Base-by-base conservation (phyloP, 2,797 vertebrate species). In the Eurystomus glaucurus region DNA sequence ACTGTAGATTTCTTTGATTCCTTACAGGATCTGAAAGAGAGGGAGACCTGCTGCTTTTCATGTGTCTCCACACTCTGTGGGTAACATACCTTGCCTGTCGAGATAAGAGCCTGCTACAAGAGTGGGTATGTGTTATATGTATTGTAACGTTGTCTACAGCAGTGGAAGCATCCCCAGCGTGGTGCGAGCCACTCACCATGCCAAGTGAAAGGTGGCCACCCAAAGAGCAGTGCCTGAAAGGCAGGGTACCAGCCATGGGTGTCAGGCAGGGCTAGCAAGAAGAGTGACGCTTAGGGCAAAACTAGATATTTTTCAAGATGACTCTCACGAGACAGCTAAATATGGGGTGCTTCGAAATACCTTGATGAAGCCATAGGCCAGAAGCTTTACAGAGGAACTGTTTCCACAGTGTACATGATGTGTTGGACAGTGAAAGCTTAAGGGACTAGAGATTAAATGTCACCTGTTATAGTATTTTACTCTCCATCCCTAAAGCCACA, bases 1-100 rank as follows among this genome's bases (percentile, higher is more conserved):
- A 96, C 94, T 95, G 91, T 94, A 97, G 97, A 93, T 97, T 79
- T 97, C 96, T 97, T 96, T 97, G 95, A 95, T 97, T 95, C 96
- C 94, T 97, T 96, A 92, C 95, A 94, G 91, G 96, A 97, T 97
- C 91, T 97, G 96, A 97, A 83, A 97, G 94, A 96, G 93, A 96
- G 95, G 95, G 95, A 97, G 90, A 97, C 89, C 90, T 96, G 96
- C 96, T 96, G 94, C 95, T 97, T 97, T 97, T 97, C 90, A 94
- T 95, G 92, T 97, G 96, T 97, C 96, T 96, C 96, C 94, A 97
- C 94, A 93, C n/a, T 95, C 93, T 95, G 95, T 90, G 94, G 96
- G 95, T 97, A 97, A 92, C 95, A 95, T 88, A 90, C 93, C 89
- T 52, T 97, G 95, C 91, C 95, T 95, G 94, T 95, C 79, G 88